Conservation (phyloP, 2,888 invertebrate genomes). For the Monopis laevigella region DNA sequence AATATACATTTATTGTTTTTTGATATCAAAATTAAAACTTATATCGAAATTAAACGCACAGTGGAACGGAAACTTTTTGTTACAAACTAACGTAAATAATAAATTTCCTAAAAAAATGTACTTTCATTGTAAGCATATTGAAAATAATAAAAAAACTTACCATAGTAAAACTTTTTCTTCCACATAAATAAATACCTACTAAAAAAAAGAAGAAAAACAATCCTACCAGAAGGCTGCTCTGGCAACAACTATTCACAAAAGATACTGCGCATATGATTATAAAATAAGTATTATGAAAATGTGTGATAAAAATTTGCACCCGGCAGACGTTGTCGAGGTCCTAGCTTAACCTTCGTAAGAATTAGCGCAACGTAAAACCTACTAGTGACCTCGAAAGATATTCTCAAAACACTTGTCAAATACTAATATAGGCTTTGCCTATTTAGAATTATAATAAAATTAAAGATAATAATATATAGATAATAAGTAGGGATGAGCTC, state of each 20-base stretch:
- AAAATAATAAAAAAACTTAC: no score
- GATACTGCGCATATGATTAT: slow-evolving; percentile 39
- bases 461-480: background rate
- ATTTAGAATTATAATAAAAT: no score
- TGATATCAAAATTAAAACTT: no score
- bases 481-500: background rate
- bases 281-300: slow-evolving; percentile 34
- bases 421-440: no score
- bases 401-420: no score
- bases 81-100: no score
- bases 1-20: no score
- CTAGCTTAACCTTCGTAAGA: slow-evolving; percentile 46
- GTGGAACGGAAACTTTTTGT: no score
- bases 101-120: no score
- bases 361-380: slow-evolving; percentile 36
- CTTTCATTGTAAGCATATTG: no score
- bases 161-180: slow-evolving; percentile 3
- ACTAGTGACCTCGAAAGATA: slow-evolving; percentile 1
- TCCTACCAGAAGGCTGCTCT: background rate
- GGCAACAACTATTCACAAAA: slow-evolving; percentile 1
- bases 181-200: background rate
- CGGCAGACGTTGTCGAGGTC: slow-evolving; percentile 41
- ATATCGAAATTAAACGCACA: no score
- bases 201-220: background rate
- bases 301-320: slow-evolving; percentile 46